These are phyloP conservation scores for Sphinx pinastri DNA, from an alignment of 2,888 invertebrate species.

Conservation along the genomic window DNA sequence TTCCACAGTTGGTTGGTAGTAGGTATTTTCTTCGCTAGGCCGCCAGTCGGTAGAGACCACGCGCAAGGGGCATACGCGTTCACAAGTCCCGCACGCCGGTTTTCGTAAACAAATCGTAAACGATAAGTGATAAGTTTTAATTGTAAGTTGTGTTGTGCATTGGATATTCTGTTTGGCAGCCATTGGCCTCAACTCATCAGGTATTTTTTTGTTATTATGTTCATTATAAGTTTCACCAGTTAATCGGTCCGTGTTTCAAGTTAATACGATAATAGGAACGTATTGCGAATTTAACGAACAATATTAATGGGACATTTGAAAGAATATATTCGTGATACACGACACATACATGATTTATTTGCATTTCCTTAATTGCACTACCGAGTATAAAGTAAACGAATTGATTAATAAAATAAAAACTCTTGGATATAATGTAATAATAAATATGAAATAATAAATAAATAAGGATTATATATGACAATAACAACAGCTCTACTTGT, in stretches of 20 bases:
- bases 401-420: not conserved
- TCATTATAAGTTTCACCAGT: constrained; percentile 17
- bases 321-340: constrained; percentile 12
- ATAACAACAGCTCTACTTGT: not conserved
- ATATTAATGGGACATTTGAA: constrained; percentile 15
- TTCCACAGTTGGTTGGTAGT: constrained; percentile 59
- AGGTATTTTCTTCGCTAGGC: constrained; percentile 39
- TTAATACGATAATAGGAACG: constrained; percentile 21
- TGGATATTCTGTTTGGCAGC: constrained; percentile 36
- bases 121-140: constrained; percentile 18
- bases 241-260: constrained; percentile 25
- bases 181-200: constrained; percentile 53
- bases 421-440: no score
- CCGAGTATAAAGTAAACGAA: not conserved
- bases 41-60: constrained; percentile 19
- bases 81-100: not conserved
- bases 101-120: constrained; percentile 25
- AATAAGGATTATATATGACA: no score
- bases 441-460: no score
- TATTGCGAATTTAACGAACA: constrained; percentile 15
- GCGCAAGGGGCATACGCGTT: not conserved
- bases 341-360: not conserved
- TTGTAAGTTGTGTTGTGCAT: not conserved
- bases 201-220: constrained; percentile 39
- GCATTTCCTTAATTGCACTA: not conserved